phyloP scores from a whole-genome alignment of 1,140 invertebrate genomes.

The Bombus superbus region DNA sequence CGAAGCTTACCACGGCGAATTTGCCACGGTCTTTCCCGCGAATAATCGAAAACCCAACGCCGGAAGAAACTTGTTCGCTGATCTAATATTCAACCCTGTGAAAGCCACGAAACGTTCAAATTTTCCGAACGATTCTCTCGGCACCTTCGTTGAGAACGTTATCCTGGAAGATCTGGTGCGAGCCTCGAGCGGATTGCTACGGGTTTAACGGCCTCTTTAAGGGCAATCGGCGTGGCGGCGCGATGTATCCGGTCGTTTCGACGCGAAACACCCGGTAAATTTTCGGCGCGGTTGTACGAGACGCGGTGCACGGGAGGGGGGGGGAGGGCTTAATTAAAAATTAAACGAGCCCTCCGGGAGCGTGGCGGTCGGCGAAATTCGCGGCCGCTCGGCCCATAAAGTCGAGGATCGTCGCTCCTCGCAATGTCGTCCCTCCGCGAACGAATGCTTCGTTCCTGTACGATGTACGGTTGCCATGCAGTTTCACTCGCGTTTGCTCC shows the following conservation, averaged over 20 bases:
- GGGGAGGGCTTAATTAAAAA: conserved; percentile 64
- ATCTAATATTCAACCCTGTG: background rate
- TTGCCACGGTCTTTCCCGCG: no score
- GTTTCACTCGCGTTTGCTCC: conserved; percentile 18
- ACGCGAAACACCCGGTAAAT: conserved; percentile 46
- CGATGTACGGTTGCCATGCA: background rate
- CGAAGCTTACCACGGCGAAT: no score
- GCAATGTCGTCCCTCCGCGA: conserved; percentile 30
- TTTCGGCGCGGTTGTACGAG: conserved; percentile 29
- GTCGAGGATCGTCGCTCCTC: conserved; percentile 19
- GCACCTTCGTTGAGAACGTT: background rate
- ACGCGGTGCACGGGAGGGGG: background rate
- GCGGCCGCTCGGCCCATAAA: conserved; percentile 58
- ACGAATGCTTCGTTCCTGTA: conserved; percentile 35
- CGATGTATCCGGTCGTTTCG: background rate
- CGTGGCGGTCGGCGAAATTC: conserved; percentile 60
- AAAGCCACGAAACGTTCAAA: background rate
- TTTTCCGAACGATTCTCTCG: background rate
- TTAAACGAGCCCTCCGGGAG: conserved; percentile 64
- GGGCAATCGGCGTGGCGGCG: background rate
- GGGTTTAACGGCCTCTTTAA: conserved; percentile 14
- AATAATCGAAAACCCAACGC: background rate
- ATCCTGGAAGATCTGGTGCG: background rate
- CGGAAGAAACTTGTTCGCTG: background rate
- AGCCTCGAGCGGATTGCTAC: conserved; percentile 1